Conservation (phyloP, 1,140 invertebrate genomes). For the Drosophila ananassae region DNA sequence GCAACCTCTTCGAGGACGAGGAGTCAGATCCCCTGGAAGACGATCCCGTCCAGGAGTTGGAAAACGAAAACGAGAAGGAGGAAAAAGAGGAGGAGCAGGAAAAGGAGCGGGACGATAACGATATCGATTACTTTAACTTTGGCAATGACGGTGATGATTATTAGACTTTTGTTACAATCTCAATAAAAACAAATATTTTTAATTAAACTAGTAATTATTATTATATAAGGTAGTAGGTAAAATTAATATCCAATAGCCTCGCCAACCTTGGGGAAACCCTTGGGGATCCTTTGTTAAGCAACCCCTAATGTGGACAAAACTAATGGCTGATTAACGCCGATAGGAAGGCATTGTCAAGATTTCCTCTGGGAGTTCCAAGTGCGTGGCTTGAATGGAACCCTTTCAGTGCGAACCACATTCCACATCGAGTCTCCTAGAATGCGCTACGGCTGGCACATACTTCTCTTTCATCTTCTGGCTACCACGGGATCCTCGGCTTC, state of each 20-base stretch:
- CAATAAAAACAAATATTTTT: constrained; percentile 33
- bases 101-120: constrained; percentile 18
- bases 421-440: constrained; percentile 6
- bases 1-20: constrained; percentile 49
- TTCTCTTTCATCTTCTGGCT: neutral
- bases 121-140: constrained; percentile 64
- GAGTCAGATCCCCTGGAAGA: constrained; percentile 9
- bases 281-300: neutral
- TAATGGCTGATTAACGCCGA: constrained; percentile 22
- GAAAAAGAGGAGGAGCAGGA: constrained; percentile 7
- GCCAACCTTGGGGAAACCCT: neutral
- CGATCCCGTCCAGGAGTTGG: constrained; percentile 3
- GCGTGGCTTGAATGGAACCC: neutral
- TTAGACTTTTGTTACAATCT: constrained; percentile 38
- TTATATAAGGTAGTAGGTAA: neutral
- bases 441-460: neutral
- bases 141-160: constrained; percentile 50
- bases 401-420: neutral
- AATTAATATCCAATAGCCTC: neutral
- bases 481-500: no score
- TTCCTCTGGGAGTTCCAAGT: constrained; percentile 9
- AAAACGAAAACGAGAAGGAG: neutral
- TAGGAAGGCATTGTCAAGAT: constrained; percentile 15
- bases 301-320: neutral
- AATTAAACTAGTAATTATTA: neutral